These are phyloP conservation scores for Atractosteus spatula DNA, from an alignment of 2,113 vertebrate genomes.

Conservation along the genomic window DNA sequence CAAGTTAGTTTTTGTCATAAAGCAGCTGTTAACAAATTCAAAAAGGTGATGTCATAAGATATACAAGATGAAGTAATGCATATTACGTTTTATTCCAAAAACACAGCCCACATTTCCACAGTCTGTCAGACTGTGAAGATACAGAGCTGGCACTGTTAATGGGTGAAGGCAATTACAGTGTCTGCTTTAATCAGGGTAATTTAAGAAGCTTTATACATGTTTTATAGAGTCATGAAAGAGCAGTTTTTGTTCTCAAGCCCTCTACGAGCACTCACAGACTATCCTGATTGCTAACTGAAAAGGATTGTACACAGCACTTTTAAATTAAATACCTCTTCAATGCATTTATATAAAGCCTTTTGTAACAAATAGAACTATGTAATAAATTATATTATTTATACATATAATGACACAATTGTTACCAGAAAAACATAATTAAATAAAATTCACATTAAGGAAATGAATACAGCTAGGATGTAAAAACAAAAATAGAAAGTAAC, in stretches of 20 bases:
- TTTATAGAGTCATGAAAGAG: conserved; percentile 24
- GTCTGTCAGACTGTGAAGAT: background rate
- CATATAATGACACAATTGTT: conserved; percentile 46
- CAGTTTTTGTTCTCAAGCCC: background rate
- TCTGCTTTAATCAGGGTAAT: conserved; percentile 28
- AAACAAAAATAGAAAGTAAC: conserved; percentile 28
- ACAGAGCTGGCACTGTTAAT: background rate
- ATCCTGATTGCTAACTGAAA: too few relatives aligned
- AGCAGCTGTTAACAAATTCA: too few relatives aligned
- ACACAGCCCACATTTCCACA: background rate
- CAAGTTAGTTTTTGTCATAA: too few relatives aligned
- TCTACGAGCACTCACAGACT: too few relatives aligned
- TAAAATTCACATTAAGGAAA: conserved; percentile 59
- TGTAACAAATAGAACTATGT: conserved; percentile 33
- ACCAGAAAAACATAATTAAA: conserved; percentile 57
- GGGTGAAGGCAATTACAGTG: conserved; percentile 33
- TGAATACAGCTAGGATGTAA: conserved; percentile 46
- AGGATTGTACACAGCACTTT: too few relatives aligned
- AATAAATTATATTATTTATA: conserved; percentile 45
- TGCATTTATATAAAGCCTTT: conserved; percentile 21
- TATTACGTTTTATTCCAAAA: too few relatives aligned
- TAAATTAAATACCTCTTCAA: conserved; percentile 2
- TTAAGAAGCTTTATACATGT: conserved; percentile 22
- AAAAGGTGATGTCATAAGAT: too few relatives aligned
- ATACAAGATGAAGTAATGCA: too few relatives aligned